Evolutionary conservation across 2,797 vertebrate genomes (phyloP), one percentile per base, ranked within the genome.

Genomic region (Sebastes hopkinsi): DNA sequence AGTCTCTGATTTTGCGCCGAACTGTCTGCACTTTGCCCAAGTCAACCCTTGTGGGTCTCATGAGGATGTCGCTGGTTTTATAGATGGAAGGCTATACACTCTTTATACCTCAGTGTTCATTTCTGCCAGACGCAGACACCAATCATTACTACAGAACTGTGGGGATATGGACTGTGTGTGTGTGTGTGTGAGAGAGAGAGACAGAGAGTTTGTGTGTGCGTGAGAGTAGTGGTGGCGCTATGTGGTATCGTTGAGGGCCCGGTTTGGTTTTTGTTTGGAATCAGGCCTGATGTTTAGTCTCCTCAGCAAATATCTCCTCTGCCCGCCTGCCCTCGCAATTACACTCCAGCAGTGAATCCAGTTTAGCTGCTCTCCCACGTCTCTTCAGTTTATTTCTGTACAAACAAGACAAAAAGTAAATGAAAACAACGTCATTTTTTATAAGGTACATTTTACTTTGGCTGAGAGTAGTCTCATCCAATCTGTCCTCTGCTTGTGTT

Each of bases 81-180:
- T 72, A 93, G 91, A 93, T 92, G 93, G 92, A 93, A 88, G 79
- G 79, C 83, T 90, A 68, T 89, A 84, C 85, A 88, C 86, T 87
- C 90, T 85, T 86, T 90, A 72, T 94, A 90, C 89, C 92, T 93
- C 88, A 85, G 89, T 88, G 87, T 94, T 95, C 92, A 94, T 94
- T 95, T 93, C 89, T 94, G 90, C 92, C 92, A 94, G 91, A 92
- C 83, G 78, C 91, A 93, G 93, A 93, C 93, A 92, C 94, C 94
- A 90, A 95, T 96, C 94, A 95, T 95, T 95, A 94, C 94, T 87
- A 92, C 90, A 91, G 93, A 93, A 72, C 90, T 94, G 88, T 94
- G 94, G 93, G 90, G 91, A 93, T 89, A 82, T 72, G 80, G 79
- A 56, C 32, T 66, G 72, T 54, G 60, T 65, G 66, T 67, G 69